Conservation (phyloP, 2,888 invertebrate genomes). For the Xanthorhoe designata region DNA sequence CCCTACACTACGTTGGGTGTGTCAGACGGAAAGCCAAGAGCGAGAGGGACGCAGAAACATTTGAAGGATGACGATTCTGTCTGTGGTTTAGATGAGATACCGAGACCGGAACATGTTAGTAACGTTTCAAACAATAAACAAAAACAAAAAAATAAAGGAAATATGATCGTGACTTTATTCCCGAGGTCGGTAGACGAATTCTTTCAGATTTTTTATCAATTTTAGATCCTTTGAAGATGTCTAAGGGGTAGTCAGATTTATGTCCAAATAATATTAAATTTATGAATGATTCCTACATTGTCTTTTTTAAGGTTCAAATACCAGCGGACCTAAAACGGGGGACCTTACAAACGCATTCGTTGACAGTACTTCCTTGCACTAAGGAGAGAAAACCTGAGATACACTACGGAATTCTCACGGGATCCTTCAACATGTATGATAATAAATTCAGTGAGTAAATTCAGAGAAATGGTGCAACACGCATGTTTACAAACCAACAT, state of each 20-base stretch:
- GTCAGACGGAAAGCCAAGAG: slow-evolving; percentile 65
- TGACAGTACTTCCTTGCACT: slow-evolving; percentile 73
- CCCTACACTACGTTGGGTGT: slow-evolving; percentile 51
- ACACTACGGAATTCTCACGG: slow-evolving; percentile 75
- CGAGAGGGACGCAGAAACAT: slow-evolving; percentile 54
- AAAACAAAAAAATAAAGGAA: no score
- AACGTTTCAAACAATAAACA: neutral
- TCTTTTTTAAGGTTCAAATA: slow-evolving; percentile 62
- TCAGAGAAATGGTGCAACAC: neutral
- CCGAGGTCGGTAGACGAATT: no score
- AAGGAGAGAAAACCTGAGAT: slow-evolving; percentile 67
- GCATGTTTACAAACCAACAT: no score
- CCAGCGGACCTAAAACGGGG: slow-evolving; percentile 69
- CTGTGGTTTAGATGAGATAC: slow-evolving; percentile 76
- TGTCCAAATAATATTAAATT: no score
- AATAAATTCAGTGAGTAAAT: slow-evolving; percentile 68
- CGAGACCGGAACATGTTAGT: slow-evolving; percentile 71
- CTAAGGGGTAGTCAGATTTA: no score
- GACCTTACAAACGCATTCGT: slow-evolving; percentile 71
- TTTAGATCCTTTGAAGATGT: no score
- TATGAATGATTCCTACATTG: neutral
- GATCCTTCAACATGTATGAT: slow-evolving; percentile 77
- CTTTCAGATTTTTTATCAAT: no score
- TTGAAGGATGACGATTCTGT: slow-evolving; percentile 59
- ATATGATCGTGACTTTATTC: no score